Conservation (phyloP, 2,888 invertebrate genomes). For the Holacanthella duospinosa region DNA sequence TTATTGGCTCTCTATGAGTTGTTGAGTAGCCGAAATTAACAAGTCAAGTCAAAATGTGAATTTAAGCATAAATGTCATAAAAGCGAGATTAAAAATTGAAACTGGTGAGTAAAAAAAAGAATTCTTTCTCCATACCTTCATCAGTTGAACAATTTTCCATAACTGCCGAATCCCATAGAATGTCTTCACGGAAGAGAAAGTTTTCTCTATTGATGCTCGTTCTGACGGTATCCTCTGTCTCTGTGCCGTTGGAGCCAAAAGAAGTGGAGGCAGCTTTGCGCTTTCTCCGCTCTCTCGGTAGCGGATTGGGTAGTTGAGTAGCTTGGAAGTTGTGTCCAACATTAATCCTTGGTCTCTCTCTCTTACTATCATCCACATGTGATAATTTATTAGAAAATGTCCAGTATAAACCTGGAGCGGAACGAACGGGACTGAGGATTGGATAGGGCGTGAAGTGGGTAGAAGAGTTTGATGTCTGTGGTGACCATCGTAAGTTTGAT, state of each 20-base stretch:
- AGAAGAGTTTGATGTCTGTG: conserved; percentile 39
- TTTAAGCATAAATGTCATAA: conserved; percentile 3
- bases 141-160: conserved; percentile 57
- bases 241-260: background rate
- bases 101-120: conserved; percentile 8
- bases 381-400: conserved; percentile 35
- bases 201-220: background rate
- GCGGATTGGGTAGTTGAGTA: conserved; percentile 39
- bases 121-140: conserved; percentile 52
- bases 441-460: conserved; percentile 84
- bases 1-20: too few relatives aligned
- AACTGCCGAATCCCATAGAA: conserved; percentile 79
- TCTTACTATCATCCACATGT: conserved; percentile 27
- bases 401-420: conserved; percentile 73
- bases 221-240: background rate
- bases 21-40: too few relatives aligned
- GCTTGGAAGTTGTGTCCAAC: conserved; percentile 80
- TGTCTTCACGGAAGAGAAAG: conserved; percentile 42
- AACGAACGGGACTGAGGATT: conserved; percentile 80
- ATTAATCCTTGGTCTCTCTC: conserved; percentile 51
- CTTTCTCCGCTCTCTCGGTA: conserved; percentile 21
- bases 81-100: background rate
- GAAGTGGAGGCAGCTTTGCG: background rate
- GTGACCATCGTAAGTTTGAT: conserved; percentile 28
- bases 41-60: background rate